Evolutionary conservation across 2,113 vertebrate genomes (phyloP), one percentile per base, ranked within the genome.

Genomic region (Eptesicus fuscus): DNA sequence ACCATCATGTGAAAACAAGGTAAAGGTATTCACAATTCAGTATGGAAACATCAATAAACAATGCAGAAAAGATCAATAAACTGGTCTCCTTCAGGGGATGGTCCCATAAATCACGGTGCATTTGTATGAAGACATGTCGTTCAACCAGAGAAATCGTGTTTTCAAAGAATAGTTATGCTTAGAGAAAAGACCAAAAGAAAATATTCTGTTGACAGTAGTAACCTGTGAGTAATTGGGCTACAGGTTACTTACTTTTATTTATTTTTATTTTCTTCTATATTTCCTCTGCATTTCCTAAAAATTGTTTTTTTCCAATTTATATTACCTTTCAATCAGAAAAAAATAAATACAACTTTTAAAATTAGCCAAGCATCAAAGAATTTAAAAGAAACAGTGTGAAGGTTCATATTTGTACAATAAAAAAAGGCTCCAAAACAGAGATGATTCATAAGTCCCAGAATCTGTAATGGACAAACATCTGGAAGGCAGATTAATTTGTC

Each of bases 51-150:
- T 85, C 87, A 93, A 96, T 80, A 95, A 92, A 90, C 74, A 65
- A 56, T 82, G 76, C 35, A 42, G 94, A 92, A 90, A 96, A 96
- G 92, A 95, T 88, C 96, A 97, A 96, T 82, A 97, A 96, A 94
- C 73, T 59, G 23, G 82, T 49, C 73, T 91, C 53, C 56, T 44
- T 32, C 65, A 49, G 44, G 67, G 23, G 9, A 90, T 83, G 53
- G 92, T 59, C 61, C 73, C 87, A 95, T 96, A 95, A 96, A 95
- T 97, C 96, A 96, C 1, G 5, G 35, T 32, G 37, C 25, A 23
- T 63, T 79, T 40, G 56, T 69, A 87, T 40, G 77, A 91, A 65
- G 51, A 79, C 49, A 32, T 93, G 42, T 78, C 80, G 4, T 53
- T 96, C 40, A 90, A 61, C 88, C 90, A 95, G 91, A 90, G 71